Evolutionary conservation across 2,797 vertebrate genomes (phyloP), one percentile per base, ranked within the genome.

Genomic region (Oryzias sinensis): DNA sequence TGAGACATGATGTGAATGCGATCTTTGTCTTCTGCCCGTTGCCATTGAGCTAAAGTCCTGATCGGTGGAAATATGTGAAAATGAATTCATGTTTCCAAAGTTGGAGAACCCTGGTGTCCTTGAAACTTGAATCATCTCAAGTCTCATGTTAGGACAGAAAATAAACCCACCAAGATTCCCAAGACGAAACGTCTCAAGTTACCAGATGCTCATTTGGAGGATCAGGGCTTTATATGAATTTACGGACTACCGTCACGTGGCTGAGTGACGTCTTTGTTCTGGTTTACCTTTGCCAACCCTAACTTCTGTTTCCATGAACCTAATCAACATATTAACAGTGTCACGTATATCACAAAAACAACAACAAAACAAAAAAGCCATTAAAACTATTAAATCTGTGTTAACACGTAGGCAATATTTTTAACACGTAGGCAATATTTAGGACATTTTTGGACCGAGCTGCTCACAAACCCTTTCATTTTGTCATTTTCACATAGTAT

Each of bases 111-210:
- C 70, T 0, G 56, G 77, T 0, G 62, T 67, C 67, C 71, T 74
- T 25, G 77, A 62, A 55, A 87, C 43, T 5, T 80, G 20, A 57
- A 88, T 83, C 89, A 89, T 89, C 33, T 74, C 70, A 63, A 17
- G 27, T 45, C 27, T 25, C 49, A 0, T 68, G 18, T 53, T 53
- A 2, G 5, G 3, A 2, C 44, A 46, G 27, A 25, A 44, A 16
- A 44, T 52, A 49, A 48, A 16, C 20, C 48, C 33, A 37, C 33
- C 17, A 45, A 43, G 16, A 18, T 20, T 2, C 3, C 16, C 18
- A 14, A 20, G 50, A 59, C 14, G 48, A 37, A 7, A 14, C 9
- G 37, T 45, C 40, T 59, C 15, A 59, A 65, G 48, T 62, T 51
- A 68, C 53, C 49, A 45, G 20, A 44, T 54, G 53, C 65, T 40